These are phyloP conservation scores for Pangasianodon gigas DNA, from an alignment of 2,113 vertebrate species.

Conservation along the genomic window DNA sequence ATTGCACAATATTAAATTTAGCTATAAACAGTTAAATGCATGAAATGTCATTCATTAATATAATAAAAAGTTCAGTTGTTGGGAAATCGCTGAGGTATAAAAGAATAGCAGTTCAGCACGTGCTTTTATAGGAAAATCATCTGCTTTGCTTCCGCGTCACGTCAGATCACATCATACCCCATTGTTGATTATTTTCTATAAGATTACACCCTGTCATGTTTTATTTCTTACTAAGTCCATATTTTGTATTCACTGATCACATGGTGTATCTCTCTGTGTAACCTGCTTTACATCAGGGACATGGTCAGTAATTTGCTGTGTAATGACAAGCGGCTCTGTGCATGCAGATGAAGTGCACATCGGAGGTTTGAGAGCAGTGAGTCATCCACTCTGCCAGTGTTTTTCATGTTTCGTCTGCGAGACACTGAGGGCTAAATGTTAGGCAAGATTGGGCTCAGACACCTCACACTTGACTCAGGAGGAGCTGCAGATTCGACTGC, in stretches of 20 bases:
- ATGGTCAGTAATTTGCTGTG: not conserved
- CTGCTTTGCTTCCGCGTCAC: not conserved
- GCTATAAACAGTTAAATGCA: no score
- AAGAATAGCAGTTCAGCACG: not conserved
- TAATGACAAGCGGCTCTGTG: slow-evolving; percentile 3
- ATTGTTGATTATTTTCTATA: not conserved
- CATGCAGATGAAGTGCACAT: slow-evolving; percentile 17
- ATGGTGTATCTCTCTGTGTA: slow-evolving; percentile 5
- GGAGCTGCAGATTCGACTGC: not conserved
- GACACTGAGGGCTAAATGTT: not conserved
- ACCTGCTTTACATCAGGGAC: slow-evolving; percentile 6
- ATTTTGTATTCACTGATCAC: not conserved
- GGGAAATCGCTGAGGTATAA: not conserved
- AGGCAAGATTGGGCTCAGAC: slow-evolving; percentile 7
- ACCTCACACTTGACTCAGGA: not conserved
- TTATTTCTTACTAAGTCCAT: not conserved
- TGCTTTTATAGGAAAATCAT: not conserved
- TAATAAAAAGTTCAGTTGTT: not conserved
- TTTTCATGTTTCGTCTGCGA: not conserved
- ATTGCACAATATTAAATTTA: no score
- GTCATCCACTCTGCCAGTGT: slow-evolving; percentile 14
- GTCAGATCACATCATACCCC: not conserved
- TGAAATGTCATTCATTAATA: no score
- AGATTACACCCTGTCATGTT: not conserved
- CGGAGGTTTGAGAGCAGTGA: slow-evolving; percentile 1